Base-by-base conservation (phyloP, 2,797 vertebrate genomes). In the Myripristis murdjan region DNA sequence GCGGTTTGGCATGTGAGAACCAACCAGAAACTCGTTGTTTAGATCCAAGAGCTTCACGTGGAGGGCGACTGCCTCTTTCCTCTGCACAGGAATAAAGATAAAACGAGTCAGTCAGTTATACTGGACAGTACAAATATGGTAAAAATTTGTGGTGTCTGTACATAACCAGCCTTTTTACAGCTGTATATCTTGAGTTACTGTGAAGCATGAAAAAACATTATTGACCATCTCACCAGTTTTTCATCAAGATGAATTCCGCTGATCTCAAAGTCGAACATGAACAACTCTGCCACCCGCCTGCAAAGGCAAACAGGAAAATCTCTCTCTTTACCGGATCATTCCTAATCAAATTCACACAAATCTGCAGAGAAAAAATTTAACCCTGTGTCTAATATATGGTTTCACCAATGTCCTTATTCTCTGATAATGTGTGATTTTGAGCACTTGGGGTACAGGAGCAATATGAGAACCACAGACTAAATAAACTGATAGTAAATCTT, bases 181-280 rank as follows among this genome's bases (percentile, higher is more conserved):
- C 8, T 0, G 6, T 4, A 2, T 53, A 33, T 54, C 12, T 22
- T 7, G 15, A 20, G 11, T 1, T 9, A 22, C 2, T 28, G 6
- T 10, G 11, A 56, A 54, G 44, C 47, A 53, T 31, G 15, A 7
- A 20, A 20, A 22, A 46, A n/a, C 0, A 9, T 22, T 5, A 20
- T 6, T 2, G 31, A 16, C 0, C 5, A 57, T 84, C 66, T 93
- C 93, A 98, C 98, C 96, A 97, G 96, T 89, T 97, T 95, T 82
- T 96, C 92, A 91, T 97, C 95, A 86, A 99, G 92, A 91, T 99
- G 98, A 90, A 99, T 99, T 85, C 98, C 98, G 89, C 98, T 99
- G 88, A 99, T 99, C 88, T 99, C 98, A 94, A 99, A 99, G 94
- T 99, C 98, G 75, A 99, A 98, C 96, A 99, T 95, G 89, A 99